Conservation (phyloP, 1,140 invertebrate genomes). For the Drosophila willistoni region DNA sequence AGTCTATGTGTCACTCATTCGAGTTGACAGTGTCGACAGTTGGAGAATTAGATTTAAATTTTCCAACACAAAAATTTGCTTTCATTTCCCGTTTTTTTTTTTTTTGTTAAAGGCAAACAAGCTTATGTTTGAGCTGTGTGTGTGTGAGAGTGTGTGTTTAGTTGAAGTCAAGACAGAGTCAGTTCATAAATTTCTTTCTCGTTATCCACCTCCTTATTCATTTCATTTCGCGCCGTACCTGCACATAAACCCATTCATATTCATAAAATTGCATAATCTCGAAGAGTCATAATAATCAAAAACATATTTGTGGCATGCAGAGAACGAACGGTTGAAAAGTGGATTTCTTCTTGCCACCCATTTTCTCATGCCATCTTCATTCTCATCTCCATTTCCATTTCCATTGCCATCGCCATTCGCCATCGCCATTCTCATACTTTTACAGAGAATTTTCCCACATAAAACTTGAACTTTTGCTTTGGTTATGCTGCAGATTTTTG, state of each 20-base stretch:
- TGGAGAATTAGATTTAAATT: slow-evolving; percentile 78
- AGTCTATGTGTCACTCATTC: slow-evolving; percentile 61
- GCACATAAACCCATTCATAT: slow-evolving; percentile 69
- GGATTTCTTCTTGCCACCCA: slow-evolving; percentile 14
- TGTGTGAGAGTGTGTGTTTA: background rate
- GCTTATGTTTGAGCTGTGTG: background rate
- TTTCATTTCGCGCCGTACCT: slow-evolving; percentile 59
- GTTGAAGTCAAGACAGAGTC: slow-evolving; percentile 23
- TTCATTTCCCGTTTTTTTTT: too few species aligned
- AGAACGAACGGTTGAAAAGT: slow-evolving; percentile 17
- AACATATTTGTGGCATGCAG: slow-evolving; percentile 77
- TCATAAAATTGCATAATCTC: slow-evolving; percentile 82
- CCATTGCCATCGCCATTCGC: slow-evolving; percentile 33
- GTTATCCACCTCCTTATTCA: slow-evolving; percentile 42
- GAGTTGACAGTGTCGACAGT: slow-evolving; percentile 69
- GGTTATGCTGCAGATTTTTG: slow-evolving; percentile 51
- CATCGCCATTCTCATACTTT: slow-evolving; percentile 23
- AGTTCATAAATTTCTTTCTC: slow-evolving; percentile 59
- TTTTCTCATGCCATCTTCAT: background rate
- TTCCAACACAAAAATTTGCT: slow-evolving; percentile 21
- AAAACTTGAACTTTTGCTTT: slow-evolving; percentile 73
- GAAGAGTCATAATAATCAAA: slow-evolving; percentile 82
- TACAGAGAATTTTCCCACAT: slow-evolving; percentile 57
- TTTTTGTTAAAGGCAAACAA: slow-evolving; percentile 60
- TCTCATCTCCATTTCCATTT: slow-evolving; percentile 16